Evolutionary conservation across 2,113 vertebrate species (phyloP), one percentile per base, ranked within the genome.

Genomic region (Poicephalus meyeri): DNA sequence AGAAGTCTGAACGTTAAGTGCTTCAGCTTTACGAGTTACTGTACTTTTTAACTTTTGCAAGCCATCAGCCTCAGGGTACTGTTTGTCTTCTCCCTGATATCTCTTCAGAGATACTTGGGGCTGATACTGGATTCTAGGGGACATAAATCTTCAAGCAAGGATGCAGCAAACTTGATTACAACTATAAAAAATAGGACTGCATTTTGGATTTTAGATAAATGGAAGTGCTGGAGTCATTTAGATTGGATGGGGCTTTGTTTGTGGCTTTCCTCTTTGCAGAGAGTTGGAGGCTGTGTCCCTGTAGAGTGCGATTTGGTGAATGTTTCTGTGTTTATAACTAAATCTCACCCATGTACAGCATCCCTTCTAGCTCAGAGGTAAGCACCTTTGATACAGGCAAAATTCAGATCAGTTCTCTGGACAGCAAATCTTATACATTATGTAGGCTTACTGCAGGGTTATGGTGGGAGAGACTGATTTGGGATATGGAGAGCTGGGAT

Each of bases 91-190:
- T 80, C 39, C 39, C 10, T 80, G 53, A 20, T 88, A 1, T 10
- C 10, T 69, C 79, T 86, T 60, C 82, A 74, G 71, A 88, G 79
- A 58, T 91, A 46, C 44, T 80, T 68, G 78, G 46, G 53, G 21
- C 84, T 93, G 71, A 74, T 77, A 58, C 44, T 66, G 24, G 70
- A 18, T 66, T 42, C 49, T 56, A 77, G 24, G 53, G 10, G 21
- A 83, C 56, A 91, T 83, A 74, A 88, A 91, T 91, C 81, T 92
- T 90, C 82, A 64, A 88, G 76, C 58, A 70, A 68, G 64, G 50
- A 55, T 56, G 64, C 65, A 80, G 66, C 39, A 84, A 90, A 86
- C 76, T 80, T 80, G 82, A 86, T 83, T 92, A 52, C 29, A 84
- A 17, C 70, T 50, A 56, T 78, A 68, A 90, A 93, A 66, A 74